A percentile compares a stretch with the other conserved stretches of the same genome.
phyloP scores from a whole-genome alignment of 2,888 invertebrate species.

The Steinernema hermaphroditum region DNA sequence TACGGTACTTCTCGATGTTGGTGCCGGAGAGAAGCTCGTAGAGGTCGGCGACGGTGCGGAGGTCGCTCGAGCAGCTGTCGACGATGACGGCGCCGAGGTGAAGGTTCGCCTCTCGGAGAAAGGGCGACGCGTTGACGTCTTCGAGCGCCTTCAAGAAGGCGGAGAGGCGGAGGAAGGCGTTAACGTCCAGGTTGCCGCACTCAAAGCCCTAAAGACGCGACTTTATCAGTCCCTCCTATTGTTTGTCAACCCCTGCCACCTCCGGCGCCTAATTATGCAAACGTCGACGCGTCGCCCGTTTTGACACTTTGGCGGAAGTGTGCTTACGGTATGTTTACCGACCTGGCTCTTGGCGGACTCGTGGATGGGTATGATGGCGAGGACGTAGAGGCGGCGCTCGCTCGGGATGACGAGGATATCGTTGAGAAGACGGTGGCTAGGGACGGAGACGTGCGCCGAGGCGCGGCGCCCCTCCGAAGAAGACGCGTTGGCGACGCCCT shows the following conservation, averaged over 20 bases:
- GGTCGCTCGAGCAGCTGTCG: conserved; percentile 57
- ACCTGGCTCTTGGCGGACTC: conserved; percentile 50
- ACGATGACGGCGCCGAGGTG: conserved; percentile 58
- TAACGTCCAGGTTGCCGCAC: conserved; percentile 60
- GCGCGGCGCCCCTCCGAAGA: not conserved
- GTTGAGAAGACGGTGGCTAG: conserved; percentile 57
- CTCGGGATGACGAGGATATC: conserved; percentile 60
- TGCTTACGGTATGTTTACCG: not conserved
- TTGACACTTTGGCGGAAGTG: conserved; percentile 32
- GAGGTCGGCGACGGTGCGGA: conserved; percentile 59
- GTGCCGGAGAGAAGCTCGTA: conserved; percentile 60
- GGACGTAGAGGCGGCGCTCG: conserved; percentile 52
- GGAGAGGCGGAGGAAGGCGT: conserved; percentile 55
- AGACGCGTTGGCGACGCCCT: not conserved
- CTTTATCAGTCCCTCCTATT: not conserved
- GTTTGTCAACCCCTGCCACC: not conserved
- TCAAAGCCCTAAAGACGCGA: conserved; percentile 51
- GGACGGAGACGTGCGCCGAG: conserved; percentile 50
- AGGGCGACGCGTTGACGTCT: conserved; percentile 42
- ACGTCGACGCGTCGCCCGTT: conserved; percentile 3
- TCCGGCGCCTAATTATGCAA: conserved; percentile 24
- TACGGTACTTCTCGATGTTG: conserved; percentile 52
- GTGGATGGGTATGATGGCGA: conserved; percentile 56
- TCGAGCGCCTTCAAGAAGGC: conserved; percentile 57
- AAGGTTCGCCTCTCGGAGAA: conserved; percentile 47